phyloP scores from a whole-genome alignment of 2,797 vertebrate species.

The Pterois miles region DNA sequence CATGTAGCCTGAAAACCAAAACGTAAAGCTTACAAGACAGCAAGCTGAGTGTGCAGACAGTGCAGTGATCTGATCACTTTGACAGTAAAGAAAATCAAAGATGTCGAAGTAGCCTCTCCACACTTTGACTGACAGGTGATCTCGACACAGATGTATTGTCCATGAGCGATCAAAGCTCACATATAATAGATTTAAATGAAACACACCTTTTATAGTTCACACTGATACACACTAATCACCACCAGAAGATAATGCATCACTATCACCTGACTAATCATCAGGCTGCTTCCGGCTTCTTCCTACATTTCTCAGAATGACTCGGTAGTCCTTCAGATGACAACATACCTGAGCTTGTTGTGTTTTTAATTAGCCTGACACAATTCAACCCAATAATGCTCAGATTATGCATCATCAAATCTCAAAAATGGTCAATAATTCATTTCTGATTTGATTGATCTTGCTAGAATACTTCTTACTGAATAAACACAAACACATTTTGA shows the following conservation, averaged over 20 bases:
- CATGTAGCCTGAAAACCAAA: too few relatives aligned
- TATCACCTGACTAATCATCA: neutral
- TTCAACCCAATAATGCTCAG: conserved; percentile 3
- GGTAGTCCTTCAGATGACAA: neutral
- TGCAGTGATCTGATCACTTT: too few relatives aligned
- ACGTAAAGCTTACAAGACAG: too few relatives aligned
- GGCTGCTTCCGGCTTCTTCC: neutral
- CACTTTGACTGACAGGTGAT: neutral
- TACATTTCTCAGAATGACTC: conserved; percentile 16
- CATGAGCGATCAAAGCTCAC: neutral
- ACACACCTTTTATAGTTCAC: neutral
- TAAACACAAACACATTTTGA: neutral
- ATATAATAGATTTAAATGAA: neutral
- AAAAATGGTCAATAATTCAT: neutral
- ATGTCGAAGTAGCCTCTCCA: neutral
- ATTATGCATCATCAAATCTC: conserved; percentile 9
- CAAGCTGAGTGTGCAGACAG: too few relatives aligned
- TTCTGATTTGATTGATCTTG: neutral
- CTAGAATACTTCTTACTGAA: neutral
- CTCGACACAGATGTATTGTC: neutral
- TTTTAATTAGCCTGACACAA: neutral
- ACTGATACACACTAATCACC: neutral
- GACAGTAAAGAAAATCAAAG: too few relatives aligned
- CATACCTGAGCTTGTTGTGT: neutral
- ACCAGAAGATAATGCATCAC: neutral